Conservation (phyloP, 2,113 vertebrate species). For the Pollachius pollachius region DNA sequence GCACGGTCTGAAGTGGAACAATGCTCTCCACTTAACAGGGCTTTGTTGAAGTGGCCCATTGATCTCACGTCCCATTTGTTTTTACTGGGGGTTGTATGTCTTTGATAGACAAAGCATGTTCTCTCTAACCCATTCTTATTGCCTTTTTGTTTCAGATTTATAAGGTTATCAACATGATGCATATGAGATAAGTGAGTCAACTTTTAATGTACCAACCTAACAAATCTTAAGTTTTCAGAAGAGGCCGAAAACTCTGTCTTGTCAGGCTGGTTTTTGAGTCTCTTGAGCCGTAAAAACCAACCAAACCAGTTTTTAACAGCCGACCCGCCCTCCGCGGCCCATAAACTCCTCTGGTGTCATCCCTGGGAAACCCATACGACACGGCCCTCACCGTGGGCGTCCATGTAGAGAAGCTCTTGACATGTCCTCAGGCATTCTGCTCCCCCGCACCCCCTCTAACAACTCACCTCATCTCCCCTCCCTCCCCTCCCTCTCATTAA, state of each 20-base stretch:
- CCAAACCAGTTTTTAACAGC: slow-evolving; percentile 64
- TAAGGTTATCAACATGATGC: too few species aligned
- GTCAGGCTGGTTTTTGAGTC: slow-evolving; percentile 33
- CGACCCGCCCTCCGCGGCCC: slow-evolving; percentile 42
- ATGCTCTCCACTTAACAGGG: slow-evolving; percentile 1
- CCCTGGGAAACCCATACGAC: slow-evolving; percentile 41
- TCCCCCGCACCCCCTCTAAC: slow-evolving; percentile 20
- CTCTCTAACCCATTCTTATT: too few species aligned
- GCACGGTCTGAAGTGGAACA: slow-evolving; percentile 26
- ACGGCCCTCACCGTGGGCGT: slow-evolving; percentile 48
- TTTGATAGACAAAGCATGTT: too few species aligned
- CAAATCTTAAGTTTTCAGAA: too few species aligned
- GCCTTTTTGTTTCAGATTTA: too few species aligned
- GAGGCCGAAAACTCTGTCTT: too few species aligned
- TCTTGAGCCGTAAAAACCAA: slow-evolving; percentile 39
- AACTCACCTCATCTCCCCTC: slow-evolving; percentile 33
- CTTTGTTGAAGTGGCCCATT: not conserved
- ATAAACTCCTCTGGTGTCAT: slow-evolving; percentile 45
- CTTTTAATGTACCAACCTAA: too few species aligned
- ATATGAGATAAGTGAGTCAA: too few species aligned
- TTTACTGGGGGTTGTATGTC: slow-evolving; percentile 6
- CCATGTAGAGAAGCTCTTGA: slow-evolving; percentile 20
- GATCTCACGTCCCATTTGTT: slow-evolving; percentile 14
- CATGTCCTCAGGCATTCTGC: slow-evolving; percentile 10
- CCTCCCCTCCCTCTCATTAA: too few species aligned